Evolutionary conservation across 2,888 invertebrate species (phyloP).

Genomic region (Psylliodes chrysocephalus): DNA sequence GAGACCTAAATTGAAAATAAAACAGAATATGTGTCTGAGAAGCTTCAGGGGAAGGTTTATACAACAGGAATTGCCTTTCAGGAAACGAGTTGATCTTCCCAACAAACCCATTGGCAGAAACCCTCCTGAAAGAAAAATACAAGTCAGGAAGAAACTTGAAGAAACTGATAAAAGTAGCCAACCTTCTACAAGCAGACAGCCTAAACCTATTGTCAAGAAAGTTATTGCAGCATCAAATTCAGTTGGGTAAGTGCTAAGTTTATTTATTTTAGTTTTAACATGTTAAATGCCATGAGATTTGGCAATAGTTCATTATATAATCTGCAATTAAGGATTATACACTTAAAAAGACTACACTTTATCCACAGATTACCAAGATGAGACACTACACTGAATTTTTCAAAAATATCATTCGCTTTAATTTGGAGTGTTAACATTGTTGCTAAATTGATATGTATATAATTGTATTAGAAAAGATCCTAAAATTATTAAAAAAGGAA

Average conservation of each 20-base stretch:
- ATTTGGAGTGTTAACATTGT: too few species aligned
- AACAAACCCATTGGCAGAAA: conserved; percentile 35
- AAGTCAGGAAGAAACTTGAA: conserved; percentile 28
- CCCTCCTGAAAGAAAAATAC: conserved; percentile 22
- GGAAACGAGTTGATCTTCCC: conserved; percentile 40
- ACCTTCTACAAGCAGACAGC: conserved; percentile 6
- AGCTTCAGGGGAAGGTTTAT: conserved; percentile 63
- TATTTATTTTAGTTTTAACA: background rate
- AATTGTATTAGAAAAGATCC: too few species aligned
- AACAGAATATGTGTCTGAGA: conserved; percentile 63
- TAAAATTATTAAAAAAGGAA: too few species aligned
- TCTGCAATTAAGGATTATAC: background rate
- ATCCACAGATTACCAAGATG: too few species aligned
- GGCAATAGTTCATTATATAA: background rate
- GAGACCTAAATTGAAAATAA: conserved; percentile 52
- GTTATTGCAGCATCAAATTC: conserved; percentile 1
- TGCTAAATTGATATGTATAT: too few species aligned
- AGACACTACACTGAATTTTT: too few species aligned
- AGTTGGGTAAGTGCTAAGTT: conserved; percentile 4
- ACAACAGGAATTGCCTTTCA: conserved; percentile 58
- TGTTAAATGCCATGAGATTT: too few species aligned
- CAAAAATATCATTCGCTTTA: too few species aligned
- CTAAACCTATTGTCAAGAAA: conserved; percentile 1
- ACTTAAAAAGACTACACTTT: too few species aligned
- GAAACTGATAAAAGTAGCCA: conserved; percentile 2